These are phyloP conservation scores for Zonitis immaculata DNA, from an alignment of 2,888 invertebrate species.

Conservation along the genomic window DNA sequence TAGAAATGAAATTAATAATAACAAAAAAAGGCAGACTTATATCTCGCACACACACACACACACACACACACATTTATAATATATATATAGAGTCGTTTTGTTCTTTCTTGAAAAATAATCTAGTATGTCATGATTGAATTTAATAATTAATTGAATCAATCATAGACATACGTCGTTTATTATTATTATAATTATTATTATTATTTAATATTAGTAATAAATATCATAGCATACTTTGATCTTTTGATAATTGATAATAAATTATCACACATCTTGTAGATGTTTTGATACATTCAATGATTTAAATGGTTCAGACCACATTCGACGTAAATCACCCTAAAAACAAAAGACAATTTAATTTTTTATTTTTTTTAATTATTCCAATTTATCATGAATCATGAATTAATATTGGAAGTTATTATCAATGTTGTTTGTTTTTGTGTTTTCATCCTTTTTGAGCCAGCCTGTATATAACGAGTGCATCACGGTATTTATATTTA, in stretches of 20 bases:
- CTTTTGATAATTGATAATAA: background rate
- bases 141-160: background rate
- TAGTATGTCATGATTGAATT: background rate
- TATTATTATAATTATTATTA: too few species aligned
- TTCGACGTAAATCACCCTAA: slow-evolving; percentile 91
- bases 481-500: too few species aligned
- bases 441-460: too few species aligned
- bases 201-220: too few species aligned
- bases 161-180: background rate
- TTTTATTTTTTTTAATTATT: too few species aligned
- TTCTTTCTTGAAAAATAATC: background rate
- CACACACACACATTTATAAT: background rate
- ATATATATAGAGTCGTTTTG: too few species aligned
- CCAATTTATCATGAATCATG: too few species aligned
- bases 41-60: background rate
- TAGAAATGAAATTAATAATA: background rate
- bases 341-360: slow-evolving; percentile 35
- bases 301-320: slow-evolving; percentile 98
- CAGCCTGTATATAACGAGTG: too few species aligned
- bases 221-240: too few species aligned
- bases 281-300: slow-evolving; percentile 75
- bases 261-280: slow-evolving; percentile 66
- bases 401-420: too few species aligned
- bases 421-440: too few species aligned
- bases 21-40: background rate